Base-by-base conservation (phyloP, 2,113 vertebrate genomes). In the Cyprinodon variegatus region DNA sequence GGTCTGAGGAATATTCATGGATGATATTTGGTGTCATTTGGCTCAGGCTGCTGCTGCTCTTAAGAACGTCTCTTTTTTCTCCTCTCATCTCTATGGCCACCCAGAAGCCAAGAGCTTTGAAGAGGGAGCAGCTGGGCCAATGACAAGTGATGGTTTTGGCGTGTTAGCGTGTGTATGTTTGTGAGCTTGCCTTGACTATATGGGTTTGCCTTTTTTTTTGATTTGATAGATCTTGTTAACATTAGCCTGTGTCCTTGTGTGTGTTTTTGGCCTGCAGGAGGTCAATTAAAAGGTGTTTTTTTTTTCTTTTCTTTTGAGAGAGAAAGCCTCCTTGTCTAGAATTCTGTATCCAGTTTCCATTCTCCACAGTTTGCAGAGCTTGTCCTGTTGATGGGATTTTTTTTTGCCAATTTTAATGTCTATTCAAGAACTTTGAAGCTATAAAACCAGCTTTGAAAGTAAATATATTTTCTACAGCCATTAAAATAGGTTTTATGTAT, bases 141-240 rank as follows among this genome's bases (percentile, higher is more conserved):
- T 88, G 87, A 88, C 88, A 90, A 91, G 88, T 81, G 85, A 89
- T 86, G 83, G 79, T 91, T 88, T 88, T 86, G 83, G 88, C 77
- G 78, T 84, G 72, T 83, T 77, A 57, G 72, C 64, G 61, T 76
- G 69, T 69, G 63, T 76, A 70, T 69, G 76, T 80, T 64, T 82
- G 70, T 81, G 61, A 45, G 83, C 74, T 68, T 81, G 77, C 75
- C 57, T 67, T 65, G 62, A 85, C 76, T 72, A 74, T 85, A 80
- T 81, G 76, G 57, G 78, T 78, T 82, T 15, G 50, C 6, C 50
- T 70, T 84, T 84, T 77, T 77, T 77, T 8, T 3, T 6, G 71
- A 85, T 76, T 73, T 68, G 66, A 67, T 78, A 61, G 71, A 61
- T 65, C 66, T 72, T 81, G 83, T 89, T 85, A 82, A 69, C 73